Evolutionary conservation across 2,797 vertebrate genomes (phyloP), one percentile per base, ranked within the genome.

Genomic region (Propithecus perrieri): DNA sequence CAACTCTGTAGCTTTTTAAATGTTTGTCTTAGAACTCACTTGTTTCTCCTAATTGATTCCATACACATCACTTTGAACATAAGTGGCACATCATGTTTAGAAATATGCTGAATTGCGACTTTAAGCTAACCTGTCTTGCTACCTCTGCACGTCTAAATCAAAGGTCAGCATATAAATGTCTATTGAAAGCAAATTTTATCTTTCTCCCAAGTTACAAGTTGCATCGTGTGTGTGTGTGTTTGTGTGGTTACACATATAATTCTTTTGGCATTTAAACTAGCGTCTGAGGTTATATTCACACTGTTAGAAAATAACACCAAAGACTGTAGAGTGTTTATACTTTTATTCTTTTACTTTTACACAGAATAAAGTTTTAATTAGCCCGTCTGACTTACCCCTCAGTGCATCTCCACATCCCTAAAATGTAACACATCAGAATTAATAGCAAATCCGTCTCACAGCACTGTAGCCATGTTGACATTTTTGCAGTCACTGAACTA

Each of bases 21-120:
- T 98, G 96, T 93, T 95, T 95, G 98, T 97, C 96, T 98, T 97
- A 87, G 95, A 98, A 97, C 95, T 98, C 95, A 98, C 96, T 98
- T 98, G 97, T 98, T 98, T 98, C 96, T 98, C 76, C 95, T 98
- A 98, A 98, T 98, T 99, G 98, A 98, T 98, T 98, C 95, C 96
- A 97, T 98, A 96, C 97, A 96, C 93, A 98, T 98, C 35, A 98
- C 98, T 98, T 98, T 98, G 90, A 98, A 97, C 97, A 98, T 98
- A 98, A 99, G 98, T 98, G 97, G 97, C 97, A 98, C 97, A 98
- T 98, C 97, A 95, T 98, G 98, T 98, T 98, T 98, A 98, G 97
- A 98, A 98, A 98, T 98, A 97, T 92, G 80, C 96, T 96, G 95
- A 59, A 94, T 96, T 94, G 95, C 93, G 98, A 85, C 95, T 98